Percentiles rank a stretch among this genome's conserved stretches.
phyloP scores from a whole-genome alignment of 2,113 vertebrate genomes.

The Columba janthina region DNA sequence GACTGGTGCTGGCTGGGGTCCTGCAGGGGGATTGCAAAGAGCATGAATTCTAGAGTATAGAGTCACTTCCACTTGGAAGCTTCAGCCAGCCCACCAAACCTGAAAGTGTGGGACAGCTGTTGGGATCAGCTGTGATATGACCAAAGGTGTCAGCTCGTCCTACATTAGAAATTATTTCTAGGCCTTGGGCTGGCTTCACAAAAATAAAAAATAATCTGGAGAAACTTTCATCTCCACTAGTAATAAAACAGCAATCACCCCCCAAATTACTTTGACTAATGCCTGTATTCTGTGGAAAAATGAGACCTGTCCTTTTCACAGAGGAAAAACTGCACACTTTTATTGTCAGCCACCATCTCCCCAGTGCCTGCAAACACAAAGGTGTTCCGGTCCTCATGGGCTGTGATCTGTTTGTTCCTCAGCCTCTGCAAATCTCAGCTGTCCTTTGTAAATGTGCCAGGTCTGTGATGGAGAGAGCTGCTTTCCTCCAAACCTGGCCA shows the following conservation, averaged over 20 bases:
- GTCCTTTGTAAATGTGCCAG: neutral
- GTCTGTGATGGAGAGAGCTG: neutral
- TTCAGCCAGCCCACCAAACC: neutral
- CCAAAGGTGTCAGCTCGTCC: neutral
- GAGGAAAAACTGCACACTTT: constrained; percentile 57
- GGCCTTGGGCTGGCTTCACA: neutral
- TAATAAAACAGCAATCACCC: neutral
- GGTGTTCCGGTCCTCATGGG: neutral
- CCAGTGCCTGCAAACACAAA: neutral
- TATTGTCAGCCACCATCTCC: neutral
- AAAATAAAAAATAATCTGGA: constrained; percentile 1
- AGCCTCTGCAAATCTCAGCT: too few relatives aligned
- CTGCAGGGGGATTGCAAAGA: neutral
- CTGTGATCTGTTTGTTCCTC: neutral
- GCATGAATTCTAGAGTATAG: neutral
- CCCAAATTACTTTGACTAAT: neutral
- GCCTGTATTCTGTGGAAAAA: neutral
- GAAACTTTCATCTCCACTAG: neutral
- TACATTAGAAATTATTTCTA: constrained; percentile 14
- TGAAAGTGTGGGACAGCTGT: neutral
- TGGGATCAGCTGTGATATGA: neutral
- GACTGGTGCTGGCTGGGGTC: too few relatives aligned
- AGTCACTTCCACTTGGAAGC: neutral
- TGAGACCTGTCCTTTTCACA: neutral
- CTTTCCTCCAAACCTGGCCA: neutral